Conservation (phyloP, 2,797 vertebrate genomes). For the Ctenosaura bakeri region DNA sequence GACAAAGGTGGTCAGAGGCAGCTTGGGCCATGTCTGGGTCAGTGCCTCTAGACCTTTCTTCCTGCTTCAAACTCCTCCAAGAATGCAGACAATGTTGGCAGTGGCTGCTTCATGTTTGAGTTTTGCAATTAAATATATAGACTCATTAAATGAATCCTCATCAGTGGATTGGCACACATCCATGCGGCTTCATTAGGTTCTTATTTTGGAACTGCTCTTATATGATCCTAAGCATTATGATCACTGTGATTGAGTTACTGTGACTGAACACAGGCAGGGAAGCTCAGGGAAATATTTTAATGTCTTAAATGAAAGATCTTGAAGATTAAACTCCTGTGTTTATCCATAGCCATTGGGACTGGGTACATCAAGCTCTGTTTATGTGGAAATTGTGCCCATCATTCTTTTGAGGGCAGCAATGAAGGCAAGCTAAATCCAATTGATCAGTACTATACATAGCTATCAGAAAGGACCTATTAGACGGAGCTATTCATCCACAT, state of each 20-base stretch:
- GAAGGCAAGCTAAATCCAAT: background rate
- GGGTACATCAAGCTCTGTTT: background rate
- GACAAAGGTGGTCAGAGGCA: conserved; percentile 62
- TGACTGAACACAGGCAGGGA: accelerated
- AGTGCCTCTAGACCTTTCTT: conserved; percentile 62
- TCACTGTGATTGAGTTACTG: background rate
- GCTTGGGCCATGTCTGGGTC: conserved; percentile 69
- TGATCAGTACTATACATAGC: background rate
- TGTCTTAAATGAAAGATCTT: conserved; percentile 2
- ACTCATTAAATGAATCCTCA: conserved; percentile 41
- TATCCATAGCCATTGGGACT: background rate
- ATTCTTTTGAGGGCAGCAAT: background rate
- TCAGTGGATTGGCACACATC: conserved; percentile 45
- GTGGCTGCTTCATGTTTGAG: conserved; percentile 56
- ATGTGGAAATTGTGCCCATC: background rate
- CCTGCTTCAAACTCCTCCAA: conserved; percentile 69
- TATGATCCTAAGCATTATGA: background rate
- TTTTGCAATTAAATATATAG: conserved; percentile 45
- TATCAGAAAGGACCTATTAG: background rate
- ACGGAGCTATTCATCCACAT: background rate
- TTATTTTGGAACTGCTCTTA: background rate
- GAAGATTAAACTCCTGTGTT: background rate
- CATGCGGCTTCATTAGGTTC: background rate
- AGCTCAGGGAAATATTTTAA: conserved; percentile 1
- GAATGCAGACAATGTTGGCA: conserved; percentile 73